phyloP scores from a whole-genome alignment of 2,797 vertebrate species.

The Falco berigora region DNA sequence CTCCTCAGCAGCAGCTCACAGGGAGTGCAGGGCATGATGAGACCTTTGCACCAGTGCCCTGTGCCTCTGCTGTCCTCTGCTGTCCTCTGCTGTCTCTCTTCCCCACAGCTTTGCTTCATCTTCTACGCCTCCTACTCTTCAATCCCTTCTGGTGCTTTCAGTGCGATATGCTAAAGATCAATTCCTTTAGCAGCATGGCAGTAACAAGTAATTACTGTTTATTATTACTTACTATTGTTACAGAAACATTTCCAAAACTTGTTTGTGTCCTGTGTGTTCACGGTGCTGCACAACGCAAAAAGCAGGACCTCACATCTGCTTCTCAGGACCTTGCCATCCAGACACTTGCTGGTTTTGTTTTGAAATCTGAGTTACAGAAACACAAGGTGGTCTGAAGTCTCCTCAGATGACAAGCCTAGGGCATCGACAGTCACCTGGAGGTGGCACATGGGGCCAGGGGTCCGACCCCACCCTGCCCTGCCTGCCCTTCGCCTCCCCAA shows the following conservation, averaged over 20 bases:
- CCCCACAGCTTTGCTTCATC: background rate
- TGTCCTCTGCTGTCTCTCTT: background rate
- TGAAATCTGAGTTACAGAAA: background rate
- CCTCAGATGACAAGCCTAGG: background rate
- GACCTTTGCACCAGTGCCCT: background rate
- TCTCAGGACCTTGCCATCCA: background rate
- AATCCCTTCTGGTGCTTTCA: background rate
- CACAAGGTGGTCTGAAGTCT: background rate
- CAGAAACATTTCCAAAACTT: background rate
- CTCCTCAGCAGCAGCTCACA: background rate
- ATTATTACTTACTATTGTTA: background rate
- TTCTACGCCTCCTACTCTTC: background rate
- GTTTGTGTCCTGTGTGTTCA: background rate
- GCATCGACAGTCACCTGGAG: background rate
- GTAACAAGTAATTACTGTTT: background rate
- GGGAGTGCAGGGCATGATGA: accelerated
- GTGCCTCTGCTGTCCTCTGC: background rate
- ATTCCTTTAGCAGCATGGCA: background rate
- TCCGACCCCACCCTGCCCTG: background rate
- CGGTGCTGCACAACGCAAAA: background rate
- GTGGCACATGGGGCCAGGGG: background rate
- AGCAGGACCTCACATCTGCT: background rate
- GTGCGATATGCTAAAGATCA: background rate
- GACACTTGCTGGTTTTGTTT: background rate
- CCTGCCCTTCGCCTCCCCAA: background rate